Conservation (phyloP, 2,113 vertebrate species). For the Brachypteracias leptosomus region DNA sequence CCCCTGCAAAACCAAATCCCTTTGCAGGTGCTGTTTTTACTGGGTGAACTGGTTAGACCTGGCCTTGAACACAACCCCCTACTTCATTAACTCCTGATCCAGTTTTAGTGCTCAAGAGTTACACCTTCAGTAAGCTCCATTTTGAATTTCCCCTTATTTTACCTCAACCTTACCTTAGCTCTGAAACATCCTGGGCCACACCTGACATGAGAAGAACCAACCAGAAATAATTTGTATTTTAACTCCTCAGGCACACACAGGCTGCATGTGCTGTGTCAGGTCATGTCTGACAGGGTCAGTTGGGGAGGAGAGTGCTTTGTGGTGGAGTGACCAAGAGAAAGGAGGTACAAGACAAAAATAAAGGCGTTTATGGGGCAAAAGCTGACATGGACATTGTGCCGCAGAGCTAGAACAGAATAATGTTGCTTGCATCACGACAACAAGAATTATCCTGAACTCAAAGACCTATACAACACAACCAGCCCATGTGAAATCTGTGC, state of each 20-base stretch:
- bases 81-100: not conserved
- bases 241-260: not conserved
- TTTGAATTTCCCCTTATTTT: not conserved
- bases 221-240: not conserved
- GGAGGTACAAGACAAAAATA: not conserved
- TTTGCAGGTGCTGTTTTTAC: not conserved
- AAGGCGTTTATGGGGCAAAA: not conserved
- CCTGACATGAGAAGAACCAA: rapidly evolving
- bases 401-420: not conserved
- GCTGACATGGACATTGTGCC: not conserved
- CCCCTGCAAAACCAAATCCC: not conserved
- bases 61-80: not conserved
- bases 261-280: rapidly evolving
- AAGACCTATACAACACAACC: not conserved
- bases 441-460: not conserved
- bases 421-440: not conserved
- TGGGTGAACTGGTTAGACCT: not conserved
- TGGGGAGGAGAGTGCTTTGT: not conserved
- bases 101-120: not conserved
- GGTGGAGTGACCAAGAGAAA: not conserved
- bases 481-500: not conserved
- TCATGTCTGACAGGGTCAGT: not conserved
- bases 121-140: not conserved
- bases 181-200: not conserved
- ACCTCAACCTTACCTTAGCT: not conserved